Evolutionary conservation across 2,797 vertebrate species (phyloP).

Genomic region (Microctenopoma lineatum): DNA sequence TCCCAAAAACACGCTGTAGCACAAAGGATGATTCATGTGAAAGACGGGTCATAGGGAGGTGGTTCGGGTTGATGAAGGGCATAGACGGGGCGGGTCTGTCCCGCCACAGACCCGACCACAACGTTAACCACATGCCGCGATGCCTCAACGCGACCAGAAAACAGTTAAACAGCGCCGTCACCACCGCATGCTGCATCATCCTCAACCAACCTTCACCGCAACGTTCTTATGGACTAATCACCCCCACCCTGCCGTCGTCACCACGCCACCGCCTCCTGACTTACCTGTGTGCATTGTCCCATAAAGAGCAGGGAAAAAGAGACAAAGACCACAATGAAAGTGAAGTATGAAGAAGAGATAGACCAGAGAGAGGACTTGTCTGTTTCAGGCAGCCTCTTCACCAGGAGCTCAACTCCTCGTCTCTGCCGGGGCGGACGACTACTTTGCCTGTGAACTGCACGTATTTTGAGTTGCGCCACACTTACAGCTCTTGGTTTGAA

Average conservation of each 20-base stretch:
- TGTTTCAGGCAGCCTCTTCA: neutral
- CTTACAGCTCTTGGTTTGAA: constrained; percentile 97
- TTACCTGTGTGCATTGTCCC: constrained; percentile 62
- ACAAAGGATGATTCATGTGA: no score
- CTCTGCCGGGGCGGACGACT: neutral
- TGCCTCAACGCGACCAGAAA: no score
- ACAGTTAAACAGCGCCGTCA: neutral
- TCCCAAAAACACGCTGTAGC: no score
- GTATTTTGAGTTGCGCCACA: constrained; percentile 44
- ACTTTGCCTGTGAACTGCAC: neutral
- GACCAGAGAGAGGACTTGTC: neutral
- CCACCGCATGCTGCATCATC: neutral
- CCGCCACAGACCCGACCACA: no score
- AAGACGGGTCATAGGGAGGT: no score
- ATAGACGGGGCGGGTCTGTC: no score
- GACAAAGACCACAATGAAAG: constrained; percentile 46
- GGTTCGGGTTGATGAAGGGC: no score
- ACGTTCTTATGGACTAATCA: neutral
- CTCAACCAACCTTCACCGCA: neutral
- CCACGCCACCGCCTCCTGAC: constrained; percentile 41
- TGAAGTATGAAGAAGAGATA: constrained; percentile 33
- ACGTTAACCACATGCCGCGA: no score
- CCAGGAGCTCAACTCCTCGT: constrained; percentile 15
- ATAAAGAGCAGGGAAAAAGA: constrained; percentile 39
- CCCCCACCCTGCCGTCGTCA: neutral